Evolutionary conservation across 1,140 invertebrate species (phyloP), one percentile per base, ranked within the genome.

Genomic region (Euschistus heros): DNA sequence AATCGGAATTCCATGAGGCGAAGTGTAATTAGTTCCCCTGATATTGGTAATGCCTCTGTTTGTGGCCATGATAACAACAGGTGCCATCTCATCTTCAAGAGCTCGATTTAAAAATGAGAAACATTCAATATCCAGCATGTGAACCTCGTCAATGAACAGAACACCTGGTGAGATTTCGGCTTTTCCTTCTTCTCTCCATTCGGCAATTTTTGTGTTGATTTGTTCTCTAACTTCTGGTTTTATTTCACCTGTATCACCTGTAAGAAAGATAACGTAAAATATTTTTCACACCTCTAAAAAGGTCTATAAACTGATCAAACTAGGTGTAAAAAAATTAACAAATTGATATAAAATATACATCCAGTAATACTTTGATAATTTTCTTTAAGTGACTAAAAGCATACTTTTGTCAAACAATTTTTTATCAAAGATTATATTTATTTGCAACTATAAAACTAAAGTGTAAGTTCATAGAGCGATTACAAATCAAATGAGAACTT

Each of bases 171-270:
- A 92, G 71, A 99, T 97, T 78, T 98, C 94, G 0, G 97, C 96
- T 75, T 99, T 99, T 0, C 96, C 95, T 76, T 99, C 97, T 77
- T 99, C 97, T 60, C 94, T 80, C 97, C 97, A 99, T 78, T 99
- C 97, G 0, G 91, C 87, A 8, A 97, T 91, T 78, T 98, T 99
- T n/a, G 86, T 83, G 74, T 99, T 98, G 69, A 99, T 99, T 77
- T 99, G 96, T 73, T 98, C 96, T 42, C 97, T 80, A 0, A 99
- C 92, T 81, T 99, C 97, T 0, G 89, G 80, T 73, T 98, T 99
- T 22, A 99, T 99, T 79, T 99, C 97, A 5, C 97, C 97, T 0
- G 97, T 99, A 73, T 99, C 97, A 44, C 92, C 89, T 87, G 71
- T 0, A 72, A 68, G 55, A 62, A 17, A 64, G 1, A 64, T 26